Base-by-base conservation (phyloP, 2,113 vertebrate genomes). In the Serilophus lunatus region DNA sequence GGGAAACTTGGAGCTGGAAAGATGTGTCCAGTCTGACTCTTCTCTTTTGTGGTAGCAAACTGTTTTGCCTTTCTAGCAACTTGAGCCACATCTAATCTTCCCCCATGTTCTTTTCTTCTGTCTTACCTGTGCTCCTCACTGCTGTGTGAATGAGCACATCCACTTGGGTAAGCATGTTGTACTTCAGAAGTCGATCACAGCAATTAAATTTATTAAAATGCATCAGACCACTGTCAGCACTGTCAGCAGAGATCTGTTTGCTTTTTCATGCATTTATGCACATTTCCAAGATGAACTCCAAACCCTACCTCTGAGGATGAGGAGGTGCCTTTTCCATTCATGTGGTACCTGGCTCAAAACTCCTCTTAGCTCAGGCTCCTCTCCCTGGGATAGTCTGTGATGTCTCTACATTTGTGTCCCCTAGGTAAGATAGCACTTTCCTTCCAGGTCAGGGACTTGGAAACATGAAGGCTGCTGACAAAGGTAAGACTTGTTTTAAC, bases 251-350 rank as follows among this genome's bases (percentile, higher is more conserved):
- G 26, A 42, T 35, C 26, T 66, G 29, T 56, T 72, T 12, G 5
- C 40, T 71, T 66, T 76, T 80, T 47, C 25, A 13, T 1, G 5
- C 19, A 26, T 7, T 4, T 36, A 12, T 3, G 0, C 2, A 10
- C 7, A 5, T 59, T 79, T 83, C 28, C 20, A 50, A 60, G 25
- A 12, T 17, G 25, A 26, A 7, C 33, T 75, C 47, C 45, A 70
- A 79, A 45, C 45, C 24, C 42, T 26, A 8, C 26, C 18, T 84
- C 57, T 76, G 57, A 61, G 76, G 57, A 71, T 13, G 2, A 23
- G 28, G n/a, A 60, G 25, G 2, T 45, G 35, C 18, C 25, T 84
- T 45, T 42, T 65, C 25, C 16, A 29, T 44, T 70, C 25, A 15
- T 22, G 14, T 8, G 2, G 7, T 66, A 17, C 23, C 60, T 70